phyloP scores from a whole-genome alignment of 2,113 vertebrate genomes.

The Nesogale talazaci region DNA sequence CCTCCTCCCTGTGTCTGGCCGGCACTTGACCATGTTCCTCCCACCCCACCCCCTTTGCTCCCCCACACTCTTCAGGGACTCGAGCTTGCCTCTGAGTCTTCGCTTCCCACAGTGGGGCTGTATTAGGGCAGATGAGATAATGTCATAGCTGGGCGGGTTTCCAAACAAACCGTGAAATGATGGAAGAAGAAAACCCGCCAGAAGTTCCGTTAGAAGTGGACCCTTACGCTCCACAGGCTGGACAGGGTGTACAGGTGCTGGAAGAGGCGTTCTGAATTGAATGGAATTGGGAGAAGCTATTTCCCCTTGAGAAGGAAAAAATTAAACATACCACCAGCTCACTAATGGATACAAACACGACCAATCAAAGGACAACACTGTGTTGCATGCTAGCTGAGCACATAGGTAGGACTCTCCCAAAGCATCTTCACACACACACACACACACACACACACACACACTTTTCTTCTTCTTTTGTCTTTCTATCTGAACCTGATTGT shows the following conservation, averaged over 20 bases:
- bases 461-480: neutral
- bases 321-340: neutral
- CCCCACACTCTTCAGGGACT: conserved; percentile 51
- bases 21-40: neutral
- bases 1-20: neutral
- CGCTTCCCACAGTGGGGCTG: conserved; percentile 26
- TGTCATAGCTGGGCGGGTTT: conserved; percentile 73
- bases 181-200: conserved; percentile 65
- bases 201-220: conserved; percentile 58
- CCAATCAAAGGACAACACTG: neutral
- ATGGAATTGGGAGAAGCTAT: neutral
- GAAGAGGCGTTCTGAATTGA: neutral
- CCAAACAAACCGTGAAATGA: conserved; percentile 78
- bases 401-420: neutral
- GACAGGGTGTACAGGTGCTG: neutral
- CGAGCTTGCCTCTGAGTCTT: conserved; percentile 73
- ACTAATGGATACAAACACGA: neutral
- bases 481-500: neutral
- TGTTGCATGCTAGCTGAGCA: neutral
- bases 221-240: conserved; percentile 35
- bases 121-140: conserved; percentile 59
- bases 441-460: accelerated
- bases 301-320: neutral
- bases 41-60: conserved; percentile 60
- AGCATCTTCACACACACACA: neutral